Evolutionary conservation across 2,113 vertebrate species (phyloP).

Genomic region (Tragelaphus strepsiceros): DNA sequence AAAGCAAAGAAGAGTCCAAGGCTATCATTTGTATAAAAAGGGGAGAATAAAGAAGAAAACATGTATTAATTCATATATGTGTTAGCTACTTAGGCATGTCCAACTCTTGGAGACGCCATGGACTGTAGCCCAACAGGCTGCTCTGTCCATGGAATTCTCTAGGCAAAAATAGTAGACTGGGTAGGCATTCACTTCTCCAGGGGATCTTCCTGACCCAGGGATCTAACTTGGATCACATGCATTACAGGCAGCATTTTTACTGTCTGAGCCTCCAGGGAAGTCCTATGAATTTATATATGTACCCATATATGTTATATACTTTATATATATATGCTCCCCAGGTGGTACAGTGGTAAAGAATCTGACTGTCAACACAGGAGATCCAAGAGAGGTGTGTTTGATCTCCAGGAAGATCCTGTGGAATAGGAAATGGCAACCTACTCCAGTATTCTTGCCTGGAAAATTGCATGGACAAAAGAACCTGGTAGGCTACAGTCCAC

Average conservation of each 20-base stretch:
- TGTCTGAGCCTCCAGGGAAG: neutral
- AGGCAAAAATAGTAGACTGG: neutral
- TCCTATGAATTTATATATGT: neutral
- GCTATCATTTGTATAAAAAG: neutral
- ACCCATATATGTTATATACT: neutral
- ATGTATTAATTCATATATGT: neutral
- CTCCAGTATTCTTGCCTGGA: neutral
- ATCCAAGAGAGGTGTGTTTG: neutral
- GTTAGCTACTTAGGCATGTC: neutral
- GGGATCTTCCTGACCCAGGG: neutral
- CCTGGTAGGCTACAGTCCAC: neutral
- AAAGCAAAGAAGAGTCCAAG: neutral
- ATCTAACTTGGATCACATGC: neutral
- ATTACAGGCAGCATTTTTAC: neutral
- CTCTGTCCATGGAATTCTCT: neutral
- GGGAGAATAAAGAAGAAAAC: neutral
- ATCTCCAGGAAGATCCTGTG: neutral
- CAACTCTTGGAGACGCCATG: neutral
- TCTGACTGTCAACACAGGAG: neutral
- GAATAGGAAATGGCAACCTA: neutral
- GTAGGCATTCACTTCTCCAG: neutral
- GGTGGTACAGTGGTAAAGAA: neutral
- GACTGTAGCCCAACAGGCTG: neutral
- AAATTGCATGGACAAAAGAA: neutral
- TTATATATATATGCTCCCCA: neutral